Evolutionary conservation across 2,797 vertebrate species (phyloP).

Genomic region (Thalassophryne amazonica): DNA sequence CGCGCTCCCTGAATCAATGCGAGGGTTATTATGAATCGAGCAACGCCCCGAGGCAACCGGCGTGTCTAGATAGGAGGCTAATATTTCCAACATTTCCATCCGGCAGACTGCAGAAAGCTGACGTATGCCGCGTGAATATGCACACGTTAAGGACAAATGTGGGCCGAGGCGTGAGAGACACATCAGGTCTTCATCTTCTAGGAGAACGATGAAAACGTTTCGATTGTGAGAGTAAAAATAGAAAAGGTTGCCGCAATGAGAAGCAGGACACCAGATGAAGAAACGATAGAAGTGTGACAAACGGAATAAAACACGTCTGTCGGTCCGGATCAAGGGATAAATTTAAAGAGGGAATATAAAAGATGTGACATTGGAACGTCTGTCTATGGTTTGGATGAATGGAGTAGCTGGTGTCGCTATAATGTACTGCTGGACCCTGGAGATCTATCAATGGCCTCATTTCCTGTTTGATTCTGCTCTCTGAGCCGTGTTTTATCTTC

Average conservation of each 20-base stretch:
- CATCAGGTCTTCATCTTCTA: too few relatives aligned
- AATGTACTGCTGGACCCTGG: constrained; percentile 1
- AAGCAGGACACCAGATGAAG: constrained; percentile 36
- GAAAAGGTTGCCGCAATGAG: constrained; percentile 27
- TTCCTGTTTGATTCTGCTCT: constrained; percentile 1
- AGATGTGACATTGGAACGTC: constrained; percentile 25
- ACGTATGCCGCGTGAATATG: constrained; percentile 30
- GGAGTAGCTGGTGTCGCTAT: neutral
- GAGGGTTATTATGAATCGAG: constrained; percentile 33
- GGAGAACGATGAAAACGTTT: constrained; percentile 34
- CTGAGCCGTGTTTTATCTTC: constrained; percentile 16
- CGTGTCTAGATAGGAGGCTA: constrained; percentile 29
- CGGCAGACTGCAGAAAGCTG: constrained; percentile 17
- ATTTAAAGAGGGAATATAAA: constrained; percentile 19
- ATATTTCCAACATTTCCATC: constrained; percentile 41
- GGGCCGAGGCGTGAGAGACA: neutral
- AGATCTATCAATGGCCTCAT: constrained; percentile 20
- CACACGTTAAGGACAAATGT: constrained; percentile 32
- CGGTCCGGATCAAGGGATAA: constrained; percentile 13
- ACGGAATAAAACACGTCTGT: constrained; percentile 1
- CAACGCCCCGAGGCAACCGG: constrained; percentile 30
- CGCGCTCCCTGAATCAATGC: constrained; percentile 30
- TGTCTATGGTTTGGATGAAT: constrained; percentile 22
- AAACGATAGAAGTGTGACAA: constrained; percentile 27
- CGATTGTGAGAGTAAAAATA: constrained; percentile 26